Base-by-base conservation (phyloP, 2,888 invertebrate genomes). In the Pharmacophagus antenor region DNA sequence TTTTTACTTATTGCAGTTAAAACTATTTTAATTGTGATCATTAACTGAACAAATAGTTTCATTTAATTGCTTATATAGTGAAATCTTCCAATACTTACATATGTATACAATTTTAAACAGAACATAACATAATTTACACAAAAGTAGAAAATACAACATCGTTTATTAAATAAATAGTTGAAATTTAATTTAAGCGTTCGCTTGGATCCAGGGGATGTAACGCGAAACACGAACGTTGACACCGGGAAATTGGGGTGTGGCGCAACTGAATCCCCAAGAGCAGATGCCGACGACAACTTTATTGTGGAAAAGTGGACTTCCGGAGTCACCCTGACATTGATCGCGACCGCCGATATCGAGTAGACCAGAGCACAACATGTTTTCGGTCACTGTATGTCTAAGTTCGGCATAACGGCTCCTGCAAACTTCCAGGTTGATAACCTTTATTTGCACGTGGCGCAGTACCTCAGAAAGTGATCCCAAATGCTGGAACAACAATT, bases 261-360 rank as follows among this genome's bases (percentile, higher is more conserved):
- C 80, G 27, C 82, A 81, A 1, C 62, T 58, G 2, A 66, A n/a
- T 1, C 81, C 75, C 69, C 72, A 81, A 5, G 81, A 81, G 61
- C 70, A 69, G 20, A 80, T 61, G 4, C 81, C 81, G 7, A 80
- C 72, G 21, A 78, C 62, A 6, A 79, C 62, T 20, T 65, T 61
- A 42, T 75, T 73, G 64, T 80, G 80, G 63, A 75, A 72, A 31
- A 82, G 74, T 8, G 82, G 82, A 25, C 80, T 76, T 0, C 82
- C 82, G 12, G 77, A 74, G 67, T 80, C 79, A 55, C 53, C 54
- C 18, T 46, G 47, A 31, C 58, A 58, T 23, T 58, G 52, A 37
- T 58, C 58, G 6, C 58, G 44, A 8, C 58, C 50, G 1, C 51
- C 27, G 2, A 56, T 37, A 18, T 52, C 47, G 7, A 52, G 52